Evolutionary conservation across 2,888 invertebrate genomes (phyloP).

Genomic region (Gortyna flavago): DNA sequence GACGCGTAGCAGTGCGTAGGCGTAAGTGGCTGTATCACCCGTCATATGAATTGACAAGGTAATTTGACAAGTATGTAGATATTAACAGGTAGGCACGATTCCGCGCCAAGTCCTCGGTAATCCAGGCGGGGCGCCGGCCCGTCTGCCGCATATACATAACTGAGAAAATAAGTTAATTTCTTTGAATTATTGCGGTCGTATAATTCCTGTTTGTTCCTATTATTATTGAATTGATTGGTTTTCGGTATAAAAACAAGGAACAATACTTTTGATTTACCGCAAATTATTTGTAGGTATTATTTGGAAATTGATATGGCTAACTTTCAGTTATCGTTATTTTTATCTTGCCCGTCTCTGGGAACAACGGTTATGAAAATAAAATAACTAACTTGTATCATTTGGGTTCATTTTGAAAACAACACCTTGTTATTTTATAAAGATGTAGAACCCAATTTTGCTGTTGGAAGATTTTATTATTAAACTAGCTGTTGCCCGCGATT

Average conservation of each 20-base stretch:
- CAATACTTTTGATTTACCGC: constrained; percentile 38
- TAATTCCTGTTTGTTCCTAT: constrained; percentile 69
- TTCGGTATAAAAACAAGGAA: constrained; percentile 11
- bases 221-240: constrained; percentile 63
- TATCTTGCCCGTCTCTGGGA: background rate
- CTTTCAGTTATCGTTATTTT: background rate
- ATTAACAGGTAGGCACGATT: constrained; percentile 61
- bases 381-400: background rate
- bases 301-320: background rate
- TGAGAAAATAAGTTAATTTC: constrained; percentile 82
- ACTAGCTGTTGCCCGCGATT: background rate
- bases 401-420: background rate
- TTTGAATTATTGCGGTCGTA: constrained; percentile 78
- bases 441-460: background rate
- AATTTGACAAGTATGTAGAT: constrained; percentile 68
- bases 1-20: constrained; percentile 52
- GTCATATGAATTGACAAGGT: constrained; percentile 66
- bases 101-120: constrained; percentile 63
- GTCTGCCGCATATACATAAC: constrained; percentile 80
- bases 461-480: background rate
- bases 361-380: background rate
- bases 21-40: constrained; percentile 53
- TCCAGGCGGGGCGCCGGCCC: constrained; percentile 74
- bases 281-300: background rate
- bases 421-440: background rate